phyloP scores from a whole-genome alignment of 2,888 invertebrate genomes.

The Rhagium mordax region DNA sequence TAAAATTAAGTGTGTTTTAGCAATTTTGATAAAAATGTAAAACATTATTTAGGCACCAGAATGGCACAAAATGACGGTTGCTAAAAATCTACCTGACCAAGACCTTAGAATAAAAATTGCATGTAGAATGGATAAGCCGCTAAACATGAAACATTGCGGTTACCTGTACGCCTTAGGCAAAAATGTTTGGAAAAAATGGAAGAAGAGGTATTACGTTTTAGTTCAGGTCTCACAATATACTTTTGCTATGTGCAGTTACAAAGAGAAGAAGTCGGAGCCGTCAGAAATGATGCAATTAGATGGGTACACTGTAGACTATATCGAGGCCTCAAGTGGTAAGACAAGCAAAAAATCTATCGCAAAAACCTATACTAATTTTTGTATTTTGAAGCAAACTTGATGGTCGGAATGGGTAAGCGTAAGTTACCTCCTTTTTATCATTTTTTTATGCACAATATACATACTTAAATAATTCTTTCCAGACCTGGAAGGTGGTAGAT shows the following conservation, averaged over 20 bases:
- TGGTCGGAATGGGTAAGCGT: slow-evolving; percentile 91
- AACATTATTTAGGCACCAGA: slow-evolving; percentile 83
- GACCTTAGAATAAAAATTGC: slow-evolving; percentile 97
- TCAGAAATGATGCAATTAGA: slow-evolving; percentile 99
- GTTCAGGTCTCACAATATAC: slow-evolving; percentile 99
- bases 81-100: slow-evolving; percentile 96
- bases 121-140: slow-evolving; percentile 98
- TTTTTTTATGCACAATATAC: slow-evolving; percentile 39
- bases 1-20: slow-evolving; percentile 22
- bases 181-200: slow-evolving; percentile 99
- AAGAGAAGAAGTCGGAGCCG: slow-evolving; percentile 99
- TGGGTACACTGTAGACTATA: slow-evolving; percentile 99
- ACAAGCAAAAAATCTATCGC: background rate
- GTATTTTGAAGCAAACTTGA: slow-evolving; percentile 83
- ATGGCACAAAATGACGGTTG: slow-evolving; percentile 98
- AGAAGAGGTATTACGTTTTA: slow-evolving; percentile 97
- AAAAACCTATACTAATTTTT: slow-evolving; percentile 21
- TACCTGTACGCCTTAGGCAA: slow-evolving; percentile 95
- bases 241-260: slow-evolving; percentile 99
- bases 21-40: slow-evolving; percentile 16
- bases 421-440: slow-evolving; percentile 61
- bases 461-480: slow-evolving; percentile 61
- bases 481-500: slow-evolving; percentile 94
- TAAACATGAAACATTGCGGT: slow-evolving; percentile 99
- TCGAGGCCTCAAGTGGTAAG: slow-evolving; percentile 94